Evolutionary conservation across 2,113 vertebrate species (phyloP), one percentile per base, ranked within the genome.

Genomic region (Rhipidura dahli): DNA sequence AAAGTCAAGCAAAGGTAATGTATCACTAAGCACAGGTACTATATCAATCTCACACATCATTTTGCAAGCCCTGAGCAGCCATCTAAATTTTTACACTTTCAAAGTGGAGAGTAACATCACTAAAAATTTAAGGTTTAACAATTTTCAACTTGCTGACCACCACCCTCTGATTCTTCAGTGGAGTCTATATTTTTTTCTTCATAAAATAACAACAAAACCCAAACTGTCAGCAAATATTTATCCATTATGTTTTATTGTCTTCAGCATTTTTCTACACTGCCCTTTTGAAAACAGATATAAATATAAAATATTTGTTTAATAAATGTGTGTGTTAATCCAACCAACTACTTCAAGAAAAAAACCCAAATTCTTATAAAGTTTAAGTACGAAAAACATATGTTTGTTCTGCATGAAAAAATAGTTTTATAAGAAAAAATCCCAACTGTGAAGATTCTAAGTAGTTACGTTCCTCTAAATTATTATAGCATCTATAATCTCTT

Each of bases 101-200:
- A 44, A 3, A 78, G 56, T 15, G 5, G 15, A 75, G 10, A 85
- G 33, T 26, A 76, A 59, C 2, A 21, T 27, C 12, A 53, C 4
- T 14, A 31, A 68, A 50, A 13, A 64, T 20, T 11, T 17, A 13
- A 69, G 1, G 5, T 73, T 91, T 79, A 49, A 59, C 3, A 75
- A 18, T 68, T 56, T 68, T 10, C 22, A 72, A 0, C 7, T 56
- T 82, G 22, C 9, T 84, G 90, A 81, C 1, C 0, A 81, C 1
- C 0, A 0, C 4, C 2, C 3, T 45, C 28, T 71, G 14, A 40
- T 54, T 78, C 90, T 87, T n/a, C 47, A 54, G 15, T 24, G 24
- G 4, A 54, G 3, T 45, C 11, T 28, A 10, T 42, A 22, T 6
- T 49, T 65, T 65, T 40, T 56, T n/a, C 8, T 50, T 65, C 45